phyloP scores from a whole-genome alignment of 2,113 vertebrate species.

The Rhinoptilus africanus region DNA sequence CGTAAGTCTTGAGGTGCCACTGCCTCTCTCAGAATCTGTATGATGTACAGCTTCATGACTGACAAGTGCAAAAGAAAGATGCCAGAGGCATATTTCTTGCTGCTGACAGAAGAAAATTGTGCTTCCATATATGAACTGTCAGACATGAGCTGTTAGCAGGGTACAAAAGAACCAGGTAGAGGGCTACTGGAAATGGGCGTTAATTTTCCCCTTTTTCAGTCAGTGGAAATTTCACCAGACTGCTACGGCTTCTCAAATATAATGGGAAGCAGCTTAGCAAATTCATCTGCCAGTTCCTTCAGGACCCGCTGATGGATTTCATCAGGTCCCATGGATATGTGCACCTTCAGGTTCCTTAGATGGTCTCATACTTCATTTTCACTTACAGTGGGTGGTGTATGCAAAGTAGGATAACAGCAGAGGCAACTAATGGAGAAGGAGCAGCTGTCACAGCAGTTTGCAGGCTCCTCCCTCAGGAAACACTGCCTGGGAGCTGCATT shows the following conservation, averaged over 20 bases:
- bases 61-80: neutral
- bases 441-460: neutral
- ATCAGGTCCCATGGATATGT: neutral
- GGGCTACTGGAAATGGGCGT: neutral
- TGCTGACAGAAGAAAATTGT: neutral
- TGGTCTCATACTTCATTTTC: neutral
- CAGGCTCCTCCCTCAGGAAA: neutral
- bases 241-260: neutral
- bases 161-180: neutral
- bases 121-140: neutral
- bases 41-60: neutral
- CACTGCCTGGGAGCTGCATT: neutral
- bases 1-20: neutral
- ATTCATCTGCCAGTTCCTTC: neutral
- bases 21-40: neutral
- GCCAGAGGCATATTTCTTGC: neutral
- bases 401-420: neutral
- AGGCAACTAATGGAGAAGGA: neutral
- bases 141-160: neutral
- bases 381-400: neutral
- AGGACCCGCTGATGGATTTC: neutral
- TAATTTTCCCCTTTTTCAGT: neutral
- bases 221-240: neutral
- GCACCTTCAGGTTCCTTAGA: neutral
- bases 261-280: neutral